Conservation (phyloP, 2,797 vertebrate species). For the Sciaenops ocellatus region DNA sequence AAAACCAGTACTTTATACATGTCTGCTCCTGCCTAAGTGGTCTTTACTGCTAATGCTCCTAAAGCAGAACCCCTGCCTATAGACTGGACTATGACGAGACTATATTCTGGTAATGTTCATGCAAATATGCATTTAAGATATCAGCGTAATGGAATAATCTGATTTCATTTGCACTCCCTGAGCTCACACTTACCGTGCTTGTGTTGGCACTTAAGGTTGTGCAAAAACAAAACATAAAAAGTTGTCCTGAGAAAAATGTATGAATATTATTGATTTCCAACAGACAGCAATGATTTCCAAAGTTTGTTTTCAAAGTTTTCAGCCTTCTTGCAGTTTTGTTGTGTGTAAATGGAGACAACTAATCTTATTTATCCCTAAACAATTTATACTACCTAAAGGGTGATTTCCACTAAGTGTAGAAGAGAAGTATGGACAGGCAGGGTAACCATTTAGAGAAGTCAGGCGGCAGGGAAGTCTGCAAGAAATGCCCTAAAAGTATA, state of each 20-base stretch:
- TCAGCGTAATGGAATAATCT: slow-evolving; percentile 3
- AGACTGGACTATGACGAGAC: too few relatives aligned
- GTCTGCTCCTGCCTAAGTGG: not conserved
- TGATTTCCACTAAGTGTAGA: not conserved
- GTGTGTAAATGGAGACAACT: not conserved
- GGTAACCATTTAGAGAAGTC: not conserved
- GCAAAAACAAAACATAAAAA: slow-evolving; percentile 18
- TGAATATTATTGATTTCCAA: not conserved
- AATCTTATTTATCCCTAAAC: not conserved
- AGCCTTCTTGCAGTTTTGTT: not conserved
- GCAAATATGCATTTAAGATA: not conserved
- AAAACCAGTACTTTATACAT: not conserved
- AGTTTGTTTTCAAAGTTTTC: not conserved
- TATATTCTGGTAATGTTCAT: slow-evolving; percentile 9
- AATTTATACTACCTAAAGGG: not conserved
- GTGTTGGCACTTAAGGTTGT: slow-evolving; percentile 1
- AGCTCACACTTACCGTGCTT: not conserved
- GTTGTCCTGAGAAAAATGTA: not conserved
- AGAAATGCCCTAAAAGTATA: not conserved
- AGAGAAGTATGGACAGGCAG: not conserved
- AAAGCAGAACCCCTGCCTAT: not conserved
- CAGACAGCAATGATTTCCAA: not conserved
- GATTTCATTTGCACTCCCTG: slow-evolving; percentile 8
- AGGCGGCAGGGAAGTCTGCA: not conserved
- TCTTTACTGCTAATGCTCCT: not conserved